Conservation (phyloP, 2,113 vertebrate genomes). For the Falcunculus frontatus region DNA sequence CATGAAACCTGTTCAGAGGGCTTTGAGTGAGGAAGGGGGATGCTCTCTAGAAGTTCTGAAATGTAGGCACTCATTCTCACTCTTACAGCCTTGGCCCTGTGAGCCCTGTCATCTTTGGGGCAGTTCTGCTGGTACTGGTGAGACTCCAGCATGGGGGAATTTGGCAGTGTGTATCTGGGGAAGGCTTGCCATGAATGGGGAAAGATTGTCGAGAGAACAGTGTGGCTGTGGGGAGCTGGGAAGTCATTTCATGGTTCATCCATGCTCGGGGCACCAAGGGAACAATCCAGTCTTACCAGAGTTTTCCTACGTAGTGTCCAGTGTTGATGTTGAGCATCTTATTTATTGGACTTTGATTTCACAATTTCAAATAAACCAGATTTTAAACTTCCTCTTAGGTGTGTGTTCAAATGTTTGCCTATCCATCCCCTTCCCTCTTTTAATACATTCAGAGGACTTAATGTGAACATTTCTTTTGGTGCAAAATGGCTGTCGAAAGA, state of each 20-base stretch:
- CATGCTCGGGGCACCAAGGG: neutral
- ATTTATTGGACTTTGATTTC: slow-evolving; percentile 18
- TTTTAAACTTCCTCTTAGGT: neutral
- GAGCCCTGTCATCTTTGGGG: neutral
- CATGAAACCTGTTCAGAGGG: neutral
- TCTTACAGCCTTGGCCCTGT: neutral
- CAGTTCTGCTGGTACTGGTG: neutral
- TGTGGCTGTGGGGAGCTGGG: neutral
- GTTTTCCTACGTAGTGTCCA: neutral
- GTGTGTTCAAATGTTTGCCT: neutral
- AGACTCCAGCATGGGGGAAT: neutral
- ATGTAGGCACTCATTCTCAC: neutral
- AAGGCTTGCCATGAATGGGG: neutral
- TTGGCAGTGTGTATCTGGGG: neutral
- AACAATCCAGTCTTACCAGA: neutral
- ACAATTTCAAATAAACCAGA: slow-evolving; percentile 32
- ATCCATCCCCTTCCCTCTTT: no score
- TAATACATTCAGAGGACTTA: neutral
- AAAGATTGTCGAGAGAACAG: neutral
- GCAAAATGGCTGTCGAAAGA: neutral
- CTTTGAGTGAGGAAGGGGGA: neutral
- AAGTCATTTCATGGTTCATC: neutral
- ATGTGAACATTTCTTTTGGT: neutral
- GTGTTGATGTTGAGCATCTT: neutral
- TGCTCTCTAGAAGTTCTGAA: neutral